Percentiles rank a stretch among this genome's conserved stretches.
Evolutionary conservation across 2,113 vertebrate species (phyloP).

Genomic region (Notechis scutatus): DNA sequence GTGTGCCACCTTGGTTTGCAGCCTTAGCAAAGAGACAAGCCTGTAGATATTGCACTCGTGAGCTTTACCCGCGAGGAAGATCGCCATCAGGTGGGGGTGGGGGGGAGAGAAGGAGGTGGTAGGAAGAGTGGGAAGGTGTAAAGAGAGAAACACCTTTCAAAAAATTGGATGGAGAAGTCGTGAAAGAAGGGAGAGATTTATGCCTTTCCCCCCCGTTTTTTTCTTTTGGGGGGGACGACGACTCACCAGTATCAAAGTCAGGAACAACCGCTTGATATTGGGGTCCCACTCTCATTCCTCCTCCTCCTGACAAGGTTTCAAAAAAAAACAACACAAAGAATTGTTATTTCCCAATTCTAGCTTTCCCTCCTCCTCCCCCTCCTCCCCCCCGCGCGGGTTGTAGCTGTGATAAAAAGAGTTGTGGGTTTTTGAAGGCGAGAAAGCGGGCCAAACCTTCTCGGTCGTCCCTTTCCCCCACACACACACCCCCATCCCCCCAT

Average conservation of each 20-base stretch:
- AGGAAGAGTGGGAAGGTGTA: not conserved
- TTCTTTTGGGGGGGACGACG: not conserved
- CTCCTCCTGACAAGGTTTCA: slow-evolving; percentile 72
- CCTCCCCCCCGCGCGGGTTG: not conserved
- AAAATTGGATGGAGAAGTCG: not conserved
- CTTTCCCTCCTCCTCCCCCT: not conserved
- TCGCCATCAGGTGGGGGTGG: not conserved
- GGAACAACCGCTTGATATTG: slow-evolving; percentile 91
- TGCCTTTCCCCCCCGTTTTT: too few species aligned
- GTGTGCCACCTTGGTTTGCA: not conserved
- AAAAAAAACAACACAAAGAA: not conserved
- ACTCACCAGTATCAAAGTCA: slow-evolving; percentile 88
- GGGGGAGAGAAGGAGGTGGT: not conserved
- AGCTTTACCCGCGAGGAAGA: not conserved
- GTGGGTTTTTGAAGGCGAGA: not conserved
- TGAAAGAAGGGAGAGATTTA: not conserved
- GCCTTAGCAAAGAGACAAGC: not conserved
- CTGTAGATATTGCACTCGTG: not conserved
- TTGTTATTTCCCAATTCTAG: not conserved
- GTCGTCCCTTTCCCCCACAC: not conserved
- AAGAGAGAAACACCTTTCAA: not conserved
- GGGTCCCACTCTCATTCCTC: slow-evolving; percentile 87
- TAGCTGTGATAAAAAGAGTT: not conserved
- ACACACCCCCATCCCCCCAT: too few species aligned
- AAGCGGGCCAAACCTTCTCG: not conserved